Conservation (phyloP, 2,888 invertebrate genomes). For the Plebejus anna region DNA sequence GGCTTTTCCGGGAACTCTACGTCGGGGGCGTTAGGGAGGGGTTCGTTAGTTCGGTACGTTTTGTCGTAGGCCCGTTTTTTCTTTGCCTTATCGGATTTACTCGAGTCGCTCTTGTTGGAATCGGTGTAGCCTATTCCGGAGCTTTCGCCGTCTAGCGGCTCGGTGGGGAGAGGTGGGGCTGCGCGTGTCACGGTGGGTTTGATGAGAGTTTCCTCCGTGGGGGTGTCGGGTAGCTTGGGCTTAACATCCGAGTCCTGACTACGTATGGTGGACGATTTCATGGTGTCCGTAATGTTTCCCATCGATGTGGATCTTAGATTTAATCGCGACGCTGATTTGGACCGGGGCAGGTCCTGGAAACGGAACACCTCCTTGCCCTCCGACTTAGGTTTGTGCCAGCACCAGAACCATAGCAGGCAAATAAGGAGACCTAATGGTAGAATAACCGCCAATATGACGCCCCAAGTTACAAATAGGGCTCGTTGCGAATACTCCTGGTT, state of each 20-base stretch:
- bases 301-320: constrained; percentile 76
- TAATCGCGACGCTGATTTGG: constrained; percentile 80
- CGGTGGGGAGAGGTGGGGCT: constrained; percentile 55
- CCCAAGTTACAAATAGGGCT: constrained; percentile 86
- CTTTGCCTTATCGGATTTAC: constrained; percentile 79
- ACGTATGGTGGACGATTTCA: constrained; percentile 66
- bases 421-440: constrained; percentile 83
- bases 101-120: constrained; percentile 72
- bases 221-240: constrained; percentile 58
- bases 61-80: constrained; percentile 88
- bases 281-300: constrained; percentile 75
- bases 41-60: constrained; percentile 91
- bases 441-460: constrained; percentile 85
- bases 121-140: constrained; percentile 77
- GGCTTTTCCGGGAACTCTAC: constrained; percentile 90
- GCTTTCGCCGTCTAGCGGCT: constrained; percentile 68
- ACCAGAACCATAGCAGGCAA: constrained; percentile 82
- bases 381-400: constrained; percentile 78
- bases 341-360: constrained; percentile 77
- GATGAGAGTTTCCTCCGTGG: constrained; percentile 61
- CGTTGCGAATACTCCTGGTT: constrained; percentile 85
- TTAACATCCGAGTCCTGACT: constrained; percentile 62
- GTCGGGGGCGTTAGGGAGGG: constrained; percentile 85
- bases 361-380: constrained; percentile 80
- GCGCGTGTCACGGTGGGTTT: constrained; percentile 50